phyloP scores from a whole-genome alignment of 92 coral and sea anemone species.

The Chrysogorgia sp. region DNA sequence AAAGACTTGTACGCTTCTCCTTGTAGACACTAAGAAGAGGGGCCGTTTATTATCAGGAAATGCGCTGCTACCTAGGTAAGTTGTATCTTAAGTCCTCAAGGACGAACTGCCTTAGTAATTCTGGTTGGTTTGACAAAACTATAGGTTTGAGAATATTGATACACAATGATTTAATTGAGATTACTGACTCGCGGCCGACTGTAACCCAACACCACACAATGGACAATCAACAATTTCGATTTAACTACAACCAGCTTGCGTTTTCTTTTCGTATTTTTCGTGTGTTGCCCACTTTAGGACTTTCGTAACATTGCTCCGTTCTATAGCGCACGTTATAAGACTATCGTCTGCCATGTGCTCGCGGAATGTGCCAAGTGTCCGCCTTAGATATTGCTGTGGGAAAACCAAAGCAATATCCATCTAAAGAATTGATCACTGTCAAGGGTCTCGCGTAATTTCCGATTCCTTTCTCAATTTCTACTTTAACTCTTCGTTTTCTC shows the following conservation, averaged over 20 bases:
- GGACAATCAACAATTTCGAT: constrained; percentile 35
- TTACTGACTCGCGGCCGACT: neutral
- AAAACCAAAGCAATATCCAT: neutral
- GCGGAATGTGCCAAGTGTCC: neutral
- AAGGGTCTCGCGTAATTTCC: too few relatives aligned
- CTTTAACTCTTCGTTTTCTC: neutral
- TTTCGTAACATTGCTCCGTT: neutral
- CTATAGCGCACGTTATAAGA: neutral
- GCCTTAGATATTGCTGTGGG: neutral
- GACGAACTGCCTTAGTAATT: neutral
- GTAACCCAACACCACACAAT: constrained; percentile 42
- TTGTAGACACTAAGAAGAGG: constrained; percentile 13
- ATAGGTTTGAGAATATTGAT: constrained; percentile 5
- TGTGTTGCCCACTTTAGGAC: neutral
- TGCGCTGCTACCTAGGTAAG: constrained; percentile 28
- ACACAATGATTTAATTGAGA: constrained; percentile 12
- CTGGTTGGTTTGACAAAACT: neutral
- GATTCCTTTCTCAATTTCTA: neutral
- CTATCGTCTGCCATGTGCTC: neutral
- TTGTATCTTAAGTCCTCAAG: neutral
- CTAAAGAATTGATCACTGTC: neutral
- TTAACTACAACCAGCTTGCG: constrained; percentile 41
- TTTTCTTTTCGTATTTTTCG: neutral
- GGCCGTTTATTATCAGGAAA: constrained; percentile 24
- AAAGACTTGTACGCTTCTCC: neutral